Evolutionary conservation across 30 jellyfish, hydroid and myxozoan species (phyloP), one percentile per base, ranked within the genome.

Genomic region (Hydractinia echinata): DNA sequence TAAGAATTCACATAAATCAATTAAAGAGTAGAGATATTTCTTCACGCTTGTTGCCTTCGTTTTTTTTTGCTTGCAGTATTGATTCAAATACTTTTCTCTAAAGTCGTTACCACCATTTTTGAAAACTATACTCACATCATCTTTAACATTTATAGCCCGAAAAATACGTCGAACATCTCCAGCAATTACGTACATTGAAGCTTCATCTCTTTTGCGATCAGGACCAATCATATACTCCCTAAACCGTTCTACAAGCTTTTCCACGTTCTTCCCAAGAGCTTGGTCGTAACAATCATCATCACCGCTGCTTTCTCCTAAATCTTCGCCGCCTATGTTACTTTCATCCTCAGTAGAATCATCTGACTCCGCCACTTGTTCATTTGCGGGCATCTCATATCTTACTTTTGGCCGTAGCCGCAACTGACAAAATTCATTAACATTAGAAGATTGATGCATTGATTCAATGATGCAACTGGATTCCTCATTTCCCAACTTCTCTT

Each of bases 181-280:
- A 8, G 81, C 55, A 0, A 71, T 50, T 6, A 30, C 55, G n/a
- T 20, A 19, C 8, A 71, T 39, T 7, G 81, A 71, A 8, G 18
- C 61, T 71, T 52, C 51, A 15, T 71, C 51, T 10, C 81, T 7
- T 7, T 50, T 50, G 8, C 81, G 68, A 20, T 71, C 55, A 8
- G 81, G 81, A 8, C 81, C 68, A 9, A 50, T 5, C 81, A 71
- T 71, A 20, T 71, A 71, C 11, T 52, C 49, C n/a, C 39, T 60
- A 50, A 71, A 71, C n/a, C 39, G 7, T 48, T 20, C 60, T 6
- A 71, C 51, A 9, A 71, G 9, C 18, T 71, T 48, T 15, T 71
- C 81, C 51, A 71, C 55, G 51, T 71, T 60, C 8, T 13, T 13
- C 1, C 61, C 81, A 71, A 71, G 81, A 52, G 11, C 78, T 13